A percentile compares a stretch with the other conserved stretches of the same genome.
Conservation (phyloP, 1,140 invertebrate genomes). For the Diachasma alloeum region DNA sequence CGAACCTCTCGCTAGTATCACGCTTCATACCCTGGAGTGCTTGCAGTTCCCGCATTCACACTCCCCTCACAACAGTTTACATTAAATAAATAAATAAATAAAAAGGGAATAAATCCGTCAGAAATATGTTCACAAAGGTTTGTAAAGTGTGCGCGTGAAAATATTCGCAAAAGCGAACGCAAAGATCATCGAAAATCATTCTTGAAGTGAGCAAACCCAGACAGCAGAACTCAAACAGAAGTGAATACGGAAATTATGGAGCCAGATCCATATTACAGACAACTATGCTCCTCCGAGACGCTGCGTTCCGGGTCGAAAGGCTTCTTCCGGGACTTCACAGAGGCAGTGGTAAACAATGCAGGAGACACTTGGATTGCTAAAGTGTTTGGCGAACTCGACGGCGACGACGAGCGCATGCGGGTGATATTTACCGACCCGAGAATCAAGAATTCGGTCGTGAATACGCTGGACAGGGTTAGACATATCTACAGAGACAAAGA, state of each 20-base stretch:
- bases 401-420: slow-evolving; percentile 64
- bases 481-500: slow-evolving; percentile 69
- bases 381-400: slow-evolving; percentile 64
- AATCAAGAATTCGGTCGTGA: slow-evolving; percentile 64
- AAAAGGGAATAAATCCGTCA: no score
- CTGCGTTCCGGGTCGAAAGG: slow-evolving; percentile 69
- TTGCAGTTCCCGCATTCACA: no score
- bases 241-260: not conserved
- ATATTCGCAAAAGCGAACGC: no score
- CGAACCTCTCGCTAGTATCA: no score
- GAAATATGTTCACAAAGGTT: no score
- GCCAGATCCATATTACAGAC: slow-evolving; percentile 48
- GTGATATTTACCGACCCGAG: slow-evolving; percentile 65
- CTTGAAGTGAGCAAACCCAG: no score
- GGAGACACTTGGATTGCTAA: slow-evolving; percentile 66
- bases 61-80: no score
- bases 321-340: slow-evolving; percentile 69
- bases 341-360: slow-evolving; percentile 58
- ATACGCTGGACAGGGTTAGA: slow-evolving; percentile 66
- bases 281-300: slow-evolving; percentile 68
- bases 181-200: no score
- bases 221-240: no score
- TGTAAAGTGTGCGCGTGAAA: no score
- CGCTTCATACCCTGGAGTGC: no score
- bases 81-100: no score